A percentile compares a stretch with the other conserved stretches of the same genome.
Evolutionary conservation across 1,140 invertebrate species (phyloP).

Genomic region (Eueides isabella): DNA sequence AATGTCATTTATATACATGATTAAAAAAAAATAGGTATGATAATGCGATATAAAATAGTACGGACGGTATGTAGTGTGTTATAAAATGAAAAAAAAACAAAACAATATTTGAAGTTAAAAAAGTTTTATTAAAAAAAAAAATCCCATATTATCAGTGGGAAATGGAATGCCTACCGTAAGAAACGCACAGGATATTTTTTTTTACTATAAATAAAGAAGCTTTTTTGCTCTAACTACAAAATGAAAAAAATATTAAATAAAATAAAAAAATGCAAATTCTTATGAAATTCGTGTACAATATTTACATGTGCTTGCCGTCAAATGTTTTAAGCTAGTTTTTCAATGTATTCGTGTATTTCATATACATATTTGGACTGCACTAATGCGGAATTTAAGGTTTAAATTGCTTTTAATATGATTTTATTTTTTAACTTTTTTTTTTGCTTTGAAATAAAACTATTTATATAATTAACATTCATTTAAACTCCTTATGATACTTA

Average conservation of each 20-base stretch:
- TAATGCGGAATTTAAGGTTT: not conserved
- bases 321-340: not conserved
- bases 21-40: too few relatives aligned
- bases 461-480: not conserved
- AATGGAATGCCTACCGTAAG: too few relatives aligned
- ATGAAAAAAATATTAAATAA: not conserved
- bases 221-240: not conserved
- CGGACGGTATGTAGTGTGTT: too few relatives aligned
- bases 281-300: slow-evolving; percentile 1
- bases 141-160: too few relatives aligned
- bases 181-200: too few relatives aligned
- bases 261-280: not conserved
- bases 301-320: not conserved
- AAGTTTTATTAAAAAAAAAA: too few relatives aligned
- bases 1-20: too few relatives aligned
- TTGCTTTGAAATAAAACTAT: not conserved
- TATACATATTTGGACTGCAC: slow-evolving; percentile 3
- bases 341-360: slow-evolving; percentile 6
- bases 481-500: not conserved
- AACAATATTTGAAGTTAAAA: too few relatives aligned
- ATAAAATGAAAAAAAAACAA: too few relatives aligned
- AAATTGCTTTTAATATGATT: not conserved
- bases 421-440: not conserved
- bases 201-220: too few relatives aligned
- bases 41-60: too few relatives aligned